A percentile compares a stretch with the other conserved stretches of the same genome.
Conservation (phyloP, 2,797 vertebrate genomes). For the Chelonia mydas region DNA sequence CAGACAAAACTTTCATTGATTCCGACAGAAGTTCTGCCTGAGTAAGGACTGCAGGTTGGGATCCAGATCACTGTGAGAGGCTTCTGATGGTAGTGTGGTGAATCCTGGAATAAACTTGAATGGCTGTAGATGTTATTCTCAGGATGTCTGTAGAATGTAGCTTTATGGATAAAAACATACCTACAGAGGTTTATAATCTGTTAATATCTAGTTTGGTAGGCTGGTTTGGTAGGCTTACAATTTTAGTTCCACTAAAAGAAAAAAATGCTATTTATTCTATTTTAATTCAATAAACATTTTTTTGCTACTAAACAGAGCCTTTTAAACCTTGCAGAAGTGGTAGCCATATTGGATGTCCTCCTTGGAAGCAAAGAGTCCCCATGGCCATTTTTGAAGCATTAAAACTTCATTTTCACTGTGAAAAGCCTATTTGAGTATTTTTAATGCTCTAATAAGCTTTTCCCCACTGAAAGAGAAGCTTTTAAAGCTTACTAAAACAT, state of each 20-base stretch:
- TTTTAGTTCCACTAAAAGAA: not conserved
- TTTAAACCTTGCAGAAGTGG: not conserved
- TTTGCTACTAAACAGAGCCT: not conserved
- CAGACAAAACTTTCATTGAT: not conserved
- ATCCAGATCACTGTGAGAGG: not conserved
- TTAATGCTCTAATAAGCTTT: conserved; percentile 64
- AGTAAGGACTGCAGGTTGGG: not conserved
- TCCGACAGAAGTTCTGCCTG: not conserved
- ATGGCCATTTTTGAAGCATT: conserved; percentile 50
- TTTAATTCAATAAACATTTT: not conserved
- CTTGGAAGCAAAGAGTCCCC: conserved; percentile 27
- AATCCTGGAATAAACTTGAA: not conserved
- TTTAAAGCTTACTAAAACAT: conserved; percentile 71
- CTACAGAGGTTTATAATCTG: not conserved
- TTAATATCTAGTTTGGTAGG: not conserved
- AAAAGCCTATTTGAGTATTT: conserved; percentile 54
- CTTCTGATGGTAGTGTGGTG: not conserved
- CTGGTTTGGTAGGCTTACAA: not conserved
- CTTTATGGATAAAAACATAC: not conserved
- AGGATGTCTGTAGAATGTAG: not conserved
- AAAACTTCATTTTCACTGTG: conserved; percentile 49
- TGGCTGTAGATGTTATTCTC: not conserved
- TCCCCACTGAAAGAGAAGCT: conserved; percentile 69
- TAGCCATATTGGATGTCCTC: conserved; percentile 22
- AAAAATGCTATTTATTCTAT: conserved; percentile 34